Evolutionary conservation across 1,140 invertebrate genomes (phyloP).

Genomic region (Tetramorium alpestre): DNA sequence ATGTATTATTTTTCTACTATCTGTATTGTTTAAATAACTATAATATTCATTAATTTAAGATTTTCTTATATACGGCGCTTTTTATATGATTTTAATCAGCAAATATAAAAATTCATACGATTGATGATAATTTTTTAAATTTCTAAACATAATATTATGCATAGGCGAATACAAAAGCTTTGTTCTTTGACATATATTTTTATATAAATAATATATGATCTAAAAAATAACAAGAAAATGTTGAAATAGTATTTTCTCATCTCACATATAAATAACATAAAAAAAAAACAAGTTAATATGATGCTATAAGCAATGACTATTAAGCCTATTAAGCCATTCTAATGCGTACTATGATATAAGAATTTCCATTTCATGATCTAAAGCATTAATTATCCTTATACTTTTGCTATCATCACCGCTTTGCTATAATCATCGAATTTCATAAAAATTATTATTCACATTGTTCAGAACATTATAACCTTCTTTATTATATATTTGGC

Average conservation of each 20-base stretch:
- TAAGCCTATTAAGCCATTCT: slow-evolving; percentile 13
- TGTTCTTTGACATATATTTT: neutral
- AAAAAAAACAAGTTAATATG: neutral
- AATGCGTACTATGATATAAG: neutral
- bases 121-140: neutral
- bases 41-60: neutral
- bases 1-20: neutral
- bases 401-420: neutral
- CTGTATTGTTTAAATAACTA: slow-evolving; percentile 8
- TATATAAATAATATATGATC: neutral
- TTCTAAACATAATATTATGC: slow-evolving; percentile 6
- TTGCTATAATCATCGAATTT: neutral
- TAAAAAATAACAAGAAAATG: neutral
- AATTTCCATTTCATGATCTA: neutral
- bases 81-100: neutral
- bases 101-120: slow-evolving; percentile 1
- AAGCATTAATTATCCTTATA: neutral
- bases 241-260: neutral
- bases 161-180: neutral
- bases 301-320: neutral
- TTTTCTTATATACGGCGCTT: neutral
- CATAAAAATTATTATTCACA: slow-evolving; percentile 11
- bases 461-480: neutral
- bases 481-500: neutral
- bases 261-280: neutral